Base-by-base conservation (phyloP, 2,888 invertebrate species). In the Diadegma fenestrale region DNA sequence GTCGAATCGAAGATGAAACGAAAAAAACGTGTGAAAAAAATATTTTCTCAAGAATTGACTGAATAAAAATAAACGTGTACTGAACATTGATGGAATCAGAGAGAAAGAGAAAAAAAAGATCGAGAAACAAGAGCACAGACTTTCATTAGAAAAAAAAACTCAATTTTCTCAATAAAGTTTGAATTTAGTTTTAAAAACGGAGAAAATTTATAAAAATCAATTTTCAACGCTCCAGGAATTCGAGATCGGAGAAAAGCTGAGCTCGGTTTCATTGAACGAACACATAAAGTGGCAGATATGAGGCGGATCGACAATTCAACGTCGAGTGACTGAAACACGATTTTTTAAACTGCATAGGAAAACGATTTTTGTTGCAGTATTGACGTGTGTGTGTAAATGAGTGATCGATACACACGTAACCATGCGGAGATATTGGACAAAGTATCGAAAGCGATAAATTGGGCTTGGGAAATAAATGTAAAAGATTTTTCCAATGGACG, bases 41-140 rank as follows among this genome's bases (percentile, higher is more conserved):
- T 8, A 69, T 12, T 33, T 8, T 12, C 12, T 12, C 6, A 19
- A 43, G 37, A 54, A 12, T 48, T n/a, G 68, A 68, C 43, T 30
- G 54, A 66, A 14, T 14, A 37, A 48, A 63, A 45, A 63, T 45
- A 43, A 76, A 19, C 51, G 33, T 45, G 26, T n/a, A 71, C 51
- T n/a, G 81, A 71, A 80, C 73, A 64, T 64, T 41, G 12, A 33
- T 33, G 33, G 22, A 68, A 30, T 22, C 19, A 6, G 22, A 14
- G 17, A 51, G 54, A 22, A 17, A 17, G 64, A 75, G 41, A 48
- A 73, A 26, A 3, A 41, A 76, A 33, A 17, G 17, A 37, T 33
- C n/a, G 48, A 51, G 51, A 87, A 80, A 43, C 72, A 37, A 68
- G 48, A 79, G 78, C 73, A 82, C 45, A 77, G 73, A 37, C 41